A percentile compares a stretch with the other conserved stretches of the same genome.
phyloP scores from a whole-genome alignment of 2,888 invertebrate genomes.

The Drosophila mimica region DNA sequence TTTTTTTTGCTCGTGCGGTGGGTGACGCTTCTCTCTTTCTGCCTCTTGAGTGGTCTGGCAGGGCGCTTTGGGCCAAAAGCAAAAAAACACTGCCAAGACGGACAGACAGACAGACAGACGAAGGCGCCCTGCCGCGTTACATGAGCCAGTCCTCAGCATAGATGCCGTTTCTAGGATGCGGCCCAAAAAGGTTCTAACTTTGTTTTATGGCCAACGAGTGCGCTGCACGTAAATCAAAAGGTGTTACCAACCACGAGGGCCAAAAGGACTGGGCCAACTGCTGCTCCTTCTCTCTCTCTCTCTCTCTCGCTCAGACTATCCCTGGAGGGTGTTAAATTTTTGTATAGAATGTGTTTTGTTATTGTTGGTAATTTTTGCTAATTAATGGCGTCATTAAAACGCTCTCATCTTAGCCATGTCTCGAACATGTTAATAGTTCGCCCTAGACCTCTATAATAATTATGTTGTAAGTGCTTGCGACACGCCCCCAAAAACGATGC shows the following conservation, averaged over 20 bases:
- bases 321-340: slow-evolving; percentile 50
- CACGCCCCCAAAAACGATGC: slow-evolving; percentile 52
- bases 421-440: slow-evolving; percentile 37
- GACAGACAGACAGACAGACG: slow-evolving; percentile 6
- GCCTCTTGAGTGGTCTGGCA: slow-evolving; percentile 3
- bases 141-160: slow-evolving; percentile 52
- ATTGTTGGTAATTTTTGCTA: slow-evolving; percentile 74
- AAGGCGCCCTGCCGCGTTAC: slow-evolving; percentile 72
- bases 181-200: slow-evolving; percentile 57
- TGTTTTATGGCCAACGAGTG: slow-evolving; percentile 70
- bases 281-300: not conserved
- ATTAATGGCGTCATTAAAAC: slow-evolving; percentile 76
- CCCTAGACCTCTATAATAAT: slow-evolving; percentile 52
- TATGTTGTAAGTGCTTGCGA: slow-evolving; percentile 68
- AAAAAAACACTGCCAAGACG: slow-evolving; percentile 19
- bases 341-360: slow-evolving; percentile 43
- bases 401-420: slow-evolving; percentile 18
- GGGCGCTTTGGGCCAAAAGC: slow-evolving; percentile 46
- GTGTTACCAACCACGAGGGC: slow-evolving; percentile 62
- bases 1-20: slow-evolving; percentile 41
- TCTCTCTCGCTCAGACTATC: not conserved
- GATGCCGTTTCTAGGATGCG: slow-evolving; percentile 44
- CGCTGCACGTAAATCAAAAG: slow-evolving; percentile 74
- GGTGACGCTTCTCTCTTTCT: slow-evolving; percentile 8
- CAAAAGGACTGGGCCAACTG: slow-evolving; percentile 42